A percentile compares a stretch with the other conserved stretches of the same genome.
Evolutionary conservation across 2,113 vertebrate genomes (phyloP).

Genomic region (Protobothrops mucrosquamatus): DNA sequence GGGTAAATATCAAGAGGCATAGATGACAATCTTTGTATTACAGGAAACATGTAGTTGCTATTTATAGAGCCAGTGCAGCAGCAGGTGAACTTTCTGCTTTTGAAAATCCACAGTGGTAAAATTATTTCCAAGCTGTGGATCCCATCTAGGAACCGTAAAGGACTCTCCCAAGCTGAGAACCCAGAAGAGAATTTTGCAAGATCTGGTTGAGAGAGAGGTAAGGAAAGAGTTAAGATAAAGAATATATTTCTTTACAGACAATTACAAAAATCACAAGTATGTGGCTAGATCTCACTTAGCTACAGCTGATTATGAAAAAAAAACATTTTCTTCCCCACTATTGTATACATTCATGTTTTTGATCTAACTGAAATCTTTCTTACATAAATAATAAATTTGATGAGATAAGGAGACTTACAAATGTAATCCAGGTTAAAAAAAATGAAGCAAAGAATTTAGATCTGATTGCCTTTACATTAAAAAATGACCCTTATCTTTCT

Average conservation of each 20-base stretch:
- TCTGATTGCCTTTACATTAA: background rate
- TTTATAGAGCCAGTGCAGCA: background rate
- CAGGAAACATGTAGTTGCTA: background rate
- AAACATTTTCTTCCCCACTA: too few species aligned
- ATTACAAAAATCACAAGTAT: background rate
- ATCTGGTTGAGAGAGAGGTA: background rate
- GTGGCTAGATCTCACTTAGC: background rate
- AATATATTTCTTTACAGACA: background rate
- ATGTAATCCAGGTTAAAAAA: background rate
- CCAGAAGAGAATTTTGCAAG: rapidly evolving
- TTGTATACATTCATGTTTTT: background rate
- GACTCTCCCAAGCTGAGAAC: background rate
- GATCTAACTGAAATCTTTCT: background rate
- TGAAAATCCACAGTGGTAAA: rapidly evolving
- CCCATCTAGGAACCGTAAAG: background rate
- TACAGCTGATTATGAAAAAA: background rate
- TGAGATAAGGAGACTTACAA: background rate
- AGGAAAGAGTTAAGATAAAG: background rate
- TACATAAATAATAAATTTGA: background rate
- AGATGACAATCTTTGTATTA: background rate
- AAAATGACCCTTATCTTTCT: background rate
- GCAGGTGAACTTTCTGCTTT: background rate
- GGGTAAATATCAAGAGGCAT: background rate
- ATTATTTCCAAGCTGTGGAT: slow-evolving; percentile 16
- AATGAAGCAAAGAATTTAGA: background rate